A percentile compares a stretch with the other conserved stretches of the same genome.
Conservation (phyloP, 2,888 invertebrate species). For the Tipula unca region DNA sequence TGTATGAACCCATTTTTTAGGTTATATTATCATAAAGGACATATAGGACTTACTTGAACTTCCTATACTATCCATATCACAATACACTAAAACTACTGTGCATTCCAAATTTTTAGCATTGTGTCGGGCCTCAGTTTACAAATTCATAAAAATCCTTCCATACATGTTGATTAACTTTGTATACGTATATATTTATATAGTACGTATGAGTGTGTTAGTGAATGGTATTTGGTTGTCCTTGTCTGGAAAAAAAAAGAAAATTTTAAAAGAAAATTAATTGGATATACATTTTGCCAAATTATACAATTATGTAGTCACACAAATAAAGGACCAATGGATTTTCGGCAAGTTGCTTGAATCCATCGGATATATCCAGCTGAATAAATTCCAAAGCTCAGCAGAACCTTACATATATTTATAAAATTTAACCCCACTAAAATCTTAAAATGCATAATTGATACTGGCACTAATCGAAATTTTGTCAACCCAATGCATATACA, state of each 20-base stretch:
- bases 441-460: too few relatives aligned
- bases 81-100: neutral
- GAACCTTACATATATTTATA: too few relatives aligned
- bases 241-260: neutral
- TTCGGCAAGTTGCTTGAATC: too few relatives aligned
- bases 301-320: neutral
- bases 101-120: neutral
- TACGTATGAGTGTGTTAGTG: neutral
- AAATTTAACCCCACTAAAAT: too few relatives aligned
- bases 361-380: too few relatives aligned
- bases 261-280: neutral
- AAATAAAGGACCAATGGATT: too few relatives aligned
- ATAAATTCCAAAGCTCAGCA: too few relatives aligned
- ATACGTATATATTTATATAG: too few relatives aligned
- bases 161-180: neutral
- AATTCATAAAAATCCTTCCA: neutral
- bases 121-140: neutral
- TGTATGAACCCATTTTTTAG: too few relatives aligned
- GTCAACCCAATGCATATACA: neutral
- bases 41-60: neutral
- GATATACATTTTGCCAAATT: neutral
- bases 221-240: neutral
- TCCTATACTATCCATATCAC: constrained; percentile 4
- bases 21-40: too few relatives aligned
- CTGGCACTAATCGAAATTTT: neutral